phyloP scores from a whole-genome alignment of 1,140 invertebrate species.

The Andrena cerasifolii region DNA sequence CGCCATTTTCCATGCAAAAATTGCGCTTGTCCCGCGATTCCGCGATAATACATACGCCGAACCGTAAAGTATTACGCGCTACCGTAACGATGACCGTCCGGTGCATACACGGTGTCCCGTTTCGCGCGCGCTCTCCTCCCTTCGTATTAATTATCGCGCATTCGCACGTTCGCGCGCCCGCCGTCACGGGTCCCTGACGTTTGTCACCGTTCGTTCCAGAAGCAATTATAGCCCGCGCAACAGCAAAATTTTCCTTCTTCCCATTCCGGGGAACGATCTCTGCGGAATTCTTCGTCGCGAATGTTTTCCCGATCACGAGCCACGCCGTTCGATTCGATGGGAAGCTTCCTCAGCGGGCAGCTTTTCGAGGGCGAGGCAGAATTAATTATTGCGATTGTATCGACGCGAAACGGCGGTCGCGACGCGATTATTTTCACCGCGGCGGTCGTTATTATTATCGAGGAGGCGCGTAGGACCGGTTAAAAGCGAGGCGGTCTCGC shows the following conservation, averaged over 20 bases:
- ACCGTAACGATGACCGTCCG: slow-evolving; percentile 81
- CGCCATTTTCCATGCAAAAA: slow-evolving; percentile 73
- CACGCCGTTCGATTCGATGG: too few relatives aligned
- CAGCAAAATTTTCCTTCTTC: too few relatives aligned
- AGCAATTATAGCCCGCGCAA: too few relatives aligned
- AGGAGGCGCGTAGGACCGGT: slow-evolving; percentile 29
- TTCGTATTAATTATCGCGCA: slow-evolving; percentile 21
- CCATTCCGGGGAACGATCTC: too few relatives aligned
- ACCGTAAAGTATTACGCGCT: slow-evolving; percentile 81
- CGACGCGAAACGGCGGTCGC: too few relatives aligned
- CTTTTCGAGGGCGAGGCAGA: too few relatives aligned
- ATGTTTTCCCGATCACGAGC: too few relatives aligned
- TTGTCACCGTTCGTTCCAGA: too few relatives aligned
- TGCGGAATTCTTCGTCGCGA: too few relatives aligned
- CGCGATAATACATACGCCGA: slow-evolving; percentile 78
- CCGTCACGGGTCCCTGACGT: not conserved
- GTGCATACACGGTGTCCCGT: slow-evolving; percentile 74
- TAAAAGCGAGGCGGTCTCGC: slow-evolving; percentile 25
- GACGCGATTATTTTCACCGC: slow-evolving; percentile 32
- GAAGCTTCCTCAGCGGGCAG: too few relatives aligned
- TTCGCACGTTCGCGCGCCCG: too few relatives aligned
- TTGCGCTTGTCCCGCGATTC: slow-evolving; percentile 73
- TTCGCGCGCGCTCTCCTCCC: slow-evolving; percentile 25
- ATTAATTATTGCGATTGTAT: slow-evolving; percentile 18
- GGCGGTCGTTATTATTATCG: slow-evolving; percentile 12